Evolutionary conservation across 2,797 vertebrate genomes (phyloP).

Genomic region (Acipenser oxyrinchus): DNA sequence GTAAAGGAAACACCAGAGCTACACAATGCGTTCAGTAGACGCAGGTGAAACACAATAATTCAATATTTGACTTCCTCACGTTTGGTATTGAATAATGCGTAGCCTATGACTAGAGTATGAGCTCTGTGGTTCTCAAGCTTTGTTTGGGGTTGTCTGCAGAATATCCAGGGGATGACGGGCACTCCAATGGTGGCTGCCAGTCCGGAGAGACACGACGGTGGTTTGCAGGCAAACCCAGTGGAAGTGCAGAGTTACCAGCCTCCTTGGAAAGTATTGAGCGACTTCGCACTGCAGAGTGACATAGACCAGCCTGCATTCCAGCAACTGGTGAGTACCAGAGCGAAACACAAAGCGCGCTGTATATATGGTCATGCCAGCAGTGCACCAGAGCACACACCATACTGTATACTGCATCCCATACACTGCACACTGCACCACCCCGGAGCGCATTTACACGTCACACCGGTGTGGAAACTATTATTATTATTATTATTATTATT

Average conservation of each 20-base stretch:
- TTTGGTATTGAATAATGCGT: no score
- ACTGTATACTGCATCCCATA: constrained; percentile 1
- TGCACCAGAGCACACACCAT: not conserved
- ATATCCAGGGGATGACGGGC: constrained; percentile 93
- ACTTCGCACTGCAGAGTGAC: constrained; percentile 94
- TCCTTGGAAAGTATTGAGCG: constrained; percentile 92
- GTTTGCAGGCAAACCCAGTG: constrained; percentile 86
- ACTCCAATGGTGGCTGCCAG: constrained; percentile 93
- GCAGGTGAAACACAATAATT: no score
- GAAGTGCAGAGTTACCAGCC: constrained; percentile 95
- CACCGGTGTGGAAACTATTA: not conserved
- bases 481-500: no score
- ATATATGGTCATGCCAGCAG: not conserved
- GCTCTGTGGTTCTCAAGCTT: constrained; percentile 15
- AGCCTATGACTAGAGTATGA: no score
- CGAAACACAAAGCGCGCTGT: constrained; percentile 12
- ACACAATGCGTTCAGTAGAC: no score
- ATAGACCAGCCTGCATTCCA: constrained; percentile 94
- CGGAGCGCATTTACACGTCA: not conserved
- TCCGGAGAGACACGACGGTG: constrained; percentile 86
- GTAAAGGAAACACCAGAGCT: no score
- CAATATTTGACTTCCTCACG: no score
- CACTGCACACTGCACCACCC: not conserved
- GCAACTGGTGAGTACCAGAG: constrained; percentile 77
- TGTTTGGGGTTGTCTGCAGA: constrained; percentile 59